Conservation (phyloP, 2,888 invertebrate genomes). For the Tupiocoris notatus region DNA sequence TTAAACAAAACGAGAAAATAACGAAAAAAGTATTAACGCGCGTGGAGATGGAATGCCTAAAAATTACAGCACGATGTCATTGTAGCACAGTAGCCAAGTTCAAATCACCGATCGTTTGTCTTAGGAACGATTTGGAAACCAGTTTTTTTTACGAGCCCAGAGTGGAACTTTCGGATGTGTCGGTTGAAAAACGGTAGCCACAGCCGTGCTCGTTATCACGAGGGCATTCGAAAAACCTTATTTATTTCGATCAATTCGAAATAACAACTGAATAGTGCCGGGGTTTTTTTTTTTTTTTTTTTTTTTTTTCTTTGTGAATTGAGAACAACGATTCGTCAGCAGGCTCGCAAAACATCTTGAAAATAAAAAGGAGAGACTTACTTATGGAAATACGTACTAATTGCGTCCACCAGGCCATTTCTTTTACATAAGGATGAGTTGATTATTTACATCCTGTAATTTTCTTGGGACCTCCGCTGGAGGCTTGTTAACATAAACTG, state of each 20-base stretch:
- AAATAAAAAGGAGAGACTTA: not conserved
- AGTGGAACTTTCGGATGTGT: not conserved
- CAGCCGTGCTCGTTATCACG: not conserved
- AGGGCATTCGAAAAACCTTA: not conserved
- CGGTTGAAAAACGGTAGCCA: not conserved
- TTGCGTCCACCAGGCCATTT: not conserved
- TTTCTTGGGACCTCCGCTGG: not conserved
- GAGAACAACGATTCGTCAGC: too few relatives aligned
- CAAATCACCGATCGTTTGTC: not conserved
- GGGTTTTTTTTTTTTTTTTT: too few relatives aligned
- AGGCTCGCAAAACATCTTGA: too few relatives aligned
- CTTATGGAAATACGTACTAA: not conserved
- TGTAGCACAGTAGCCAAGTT: not conserved
- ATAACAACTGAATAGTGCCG: too few relatives aligned
- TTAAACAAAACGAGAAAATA: not conserved
- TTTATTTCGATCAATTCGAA: not conserved
- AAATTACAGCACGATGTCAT: not conserved
- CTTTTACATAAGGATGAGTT: not conserved
- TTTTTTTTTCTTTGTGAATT: too few relatives aligned
- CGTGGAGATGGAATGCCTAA: not conserved
- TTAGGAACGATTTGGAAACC: not conserved
- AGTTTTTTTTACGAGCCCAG: not conserved
- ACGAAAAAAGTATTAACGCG: not conserved
- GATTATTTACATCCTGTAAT: not conserved
- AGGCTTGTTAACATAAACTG: not conserved